Base-by-base conservation (phyloP, 2,113 vertebrate species). In the Oreochromis aureus region DNA sequence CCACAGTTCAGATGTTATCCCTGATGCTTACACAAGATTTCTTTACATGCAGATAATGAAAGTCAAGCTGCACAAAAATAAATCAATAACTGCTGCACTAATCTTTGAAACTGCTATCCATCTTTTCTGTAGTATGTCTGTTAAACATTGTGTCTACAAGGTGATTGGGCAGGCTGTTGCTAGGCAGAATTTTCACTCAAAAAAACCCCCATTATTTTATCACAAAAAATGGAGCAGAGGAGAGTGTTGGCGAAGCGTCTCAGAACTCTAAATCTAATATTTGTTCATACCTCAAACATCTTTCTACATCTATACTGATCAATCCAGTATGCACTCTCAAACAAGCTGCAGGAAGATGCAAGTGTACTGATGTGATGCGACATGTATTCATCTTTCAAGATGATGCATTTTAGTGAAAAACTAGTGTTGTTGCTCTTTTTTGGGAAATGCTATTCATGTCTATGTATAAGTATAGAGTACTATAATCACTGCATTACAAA, bases 121-220 rank as follows among this genome's bases (percentile, higher is more conserved):
- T 51, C 39, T 85, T 81, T 79, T 81, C 48, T 80, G 19, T 6
- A 6, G 11, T 1, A n/a, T 54, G 54, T 36, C 15, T 39, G 71
- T 27, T 78, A 78, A 36, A 48, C 66, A 58, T 69, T 44, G 46
- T 12, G 19, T 71, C 81, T 18, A 18, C 19, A 8, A 46, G 41
- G 7, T 8, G 80, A 89, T 80, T 89, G 85, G 87, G 7, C 8
- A 8, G 32, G 11, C 82, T 80, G 89, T 92, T 91, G 90, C 89
- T 86, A 86, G 89, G 90, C 84, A 89, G 78, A 92, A 32, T 80
- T 84, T 7, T 16, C 39, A 32, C 19, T 18, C 10, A 86, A 66
- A 53, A 84, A 61, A 44, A 27, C 3, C n/a, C n/a, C n/a, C 4
- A 3, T 69, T 36, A 6, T 81, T 59, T 80, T 6, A 55, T 73